Evolutionary conservation across 2,113 vertebrate species (phyloP).

Genomic region (Tragelaphus scriptus): DNA sequence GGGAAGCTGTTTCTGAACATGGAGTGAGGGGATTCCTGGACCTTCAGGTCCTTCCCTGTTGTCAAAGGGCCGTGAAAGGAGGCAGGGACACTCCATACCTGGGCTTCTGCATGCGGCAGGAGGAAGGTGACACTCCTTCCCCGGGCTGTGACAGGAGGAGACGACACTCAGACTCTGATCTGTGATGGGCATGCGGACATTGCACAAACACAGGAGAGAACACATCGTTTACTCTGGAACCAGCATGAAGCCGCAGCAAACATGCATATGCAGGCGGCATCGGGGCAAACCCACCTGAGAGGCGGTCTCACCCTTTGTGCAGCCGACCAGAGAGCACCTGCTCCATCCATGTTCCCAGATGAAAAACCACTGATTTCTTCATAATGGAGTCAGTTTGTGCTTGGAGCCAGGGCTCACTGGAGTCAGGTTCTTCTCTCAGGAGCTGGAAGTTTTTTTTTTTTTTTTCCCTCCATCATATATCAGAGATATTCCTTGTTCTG

Average conservation of each 20-base stretch:
- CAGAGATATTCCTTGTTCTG: neutral
- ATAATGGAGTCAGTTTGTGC: neutral
- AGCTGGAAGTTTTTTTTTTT: neutral
- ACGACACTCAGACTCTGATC: neutral
- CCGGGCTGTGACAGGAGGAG: neutral
- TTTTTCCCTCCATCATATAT: fast-evolving
- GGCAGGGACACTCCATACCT: neutral
- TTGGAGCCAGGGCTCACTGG: neutral
- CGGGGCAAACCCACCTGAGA: neutral
- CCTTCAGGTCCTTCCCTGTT: neutral
- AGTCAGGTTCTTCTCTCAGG: neutral
- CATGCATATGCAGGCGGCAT: neutral
- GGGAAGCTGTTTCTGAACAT: neutral
- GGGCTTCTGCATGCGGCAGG: neutral
- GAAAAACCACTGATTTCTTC: neutral
- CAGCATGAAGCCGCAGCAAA: neutral
- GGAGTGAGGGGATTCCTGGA: neutral
- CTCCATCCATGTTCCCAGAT: neutral
- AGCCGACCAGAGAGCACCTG: neutral
- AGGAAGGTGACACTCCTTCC: neutral
- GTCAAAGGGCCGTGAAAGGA: neutral
- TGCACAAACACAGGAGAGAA: neutral
- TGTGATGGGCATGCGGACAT: neutral
- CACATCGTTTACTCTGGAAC: neutral
- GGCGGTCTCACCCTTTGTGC: neutral